Base-by-base conservation (phyloP, 2,888 invertebrate genomes). In the Azorinus chamasolen region DNA sequence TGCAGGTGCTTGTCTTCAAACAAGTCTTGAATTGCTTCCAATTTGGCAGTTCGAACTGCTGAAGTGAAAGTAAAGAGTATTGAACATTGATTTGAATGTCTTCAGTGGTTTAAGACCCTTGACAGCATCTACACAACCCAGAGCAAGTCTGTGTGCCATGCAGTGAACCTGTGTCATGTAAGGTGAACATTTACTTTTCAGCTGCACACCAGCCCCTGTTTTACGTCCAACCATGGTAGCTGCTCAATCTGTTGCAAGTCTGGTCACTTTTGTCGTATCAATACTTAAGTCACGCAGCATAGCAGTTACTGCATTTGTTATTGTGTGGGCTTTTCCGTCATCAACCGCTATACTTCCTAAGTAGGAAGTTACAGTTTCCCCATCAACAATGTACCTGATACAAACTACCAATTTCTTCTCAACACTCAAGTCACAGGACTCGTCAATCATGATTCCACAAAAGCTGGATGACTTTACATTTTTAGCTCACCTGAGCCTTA, bases 71-170 rank as follows among this genome's bases (percentile, higher is more conserved):
- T 43, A 65, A 12, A 55, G 24, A 14, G 55, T 41, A 55, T 65
- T 65, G 32, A 65, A 65, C 25, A 39, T 25, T 16, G 55, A 55
- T 43, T 25, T 65, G n/a, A 65, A 65, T 20, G 41, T 65, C 32
- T 54, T 46, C 3, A 46, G 32, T 41, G 16, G 12, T 22, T 43
- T n/a, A 4, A 54, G 25, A 10, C 32, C 55, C 27, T 55, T 65
- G 2, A 65, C 14, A 16, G 46, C 4, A 45, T 64, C 64, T 45
- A 20, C 22, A 32, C 39, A 25, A 27, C 43, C 65, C 12, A 65
- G 46, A 18, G 65, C 65, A 18, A 65, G 18, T 20, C 65, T 45
- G 45, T 64, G 64, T 12, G 64, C 64, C 16, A 64, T 12, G 20
- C 64, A 64, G 24, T 64, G 45, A 24, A 37, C 25, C 14, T 43